Evolutionary conservation across 2,113 vertebrate genomes (phyloP).

Genomic region (Corynorhinus townsendii): DNA sequence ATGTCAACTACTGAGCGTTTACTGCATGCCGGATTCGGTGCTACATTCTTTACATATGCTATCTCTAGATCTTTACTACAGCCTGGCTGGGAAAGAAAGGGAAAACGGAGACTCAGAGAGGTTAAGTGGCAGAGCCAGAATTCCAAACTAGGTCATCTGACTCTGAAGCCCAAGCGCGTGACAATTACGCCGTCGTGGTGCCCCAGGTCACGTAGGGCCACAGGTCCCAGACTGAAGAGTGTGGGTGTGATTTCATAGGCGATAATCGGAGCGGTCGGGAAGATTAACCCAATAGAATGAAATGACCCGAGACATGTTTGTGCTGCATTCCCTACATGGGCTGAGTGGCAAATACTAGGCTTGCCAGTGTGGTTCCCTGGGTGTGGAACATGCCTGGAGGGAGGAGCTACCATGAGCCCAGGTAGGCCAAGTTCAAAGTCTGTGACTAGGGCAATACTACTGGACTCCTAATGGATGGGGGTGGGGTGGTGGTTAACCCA

Average conservation of each 20-base stretch:
- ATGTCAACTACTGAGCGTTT: not conserved
- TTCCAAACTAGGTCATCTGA: not conserved
- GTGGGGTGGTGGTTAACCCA: not conserved
- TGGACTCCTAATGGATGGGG: not conserved
- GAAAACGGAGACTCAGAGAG: not conserved
- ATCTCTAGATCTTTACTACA: not conserved
- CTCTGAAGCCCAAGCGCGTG: not conserved
- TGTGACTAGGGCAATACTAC: not conserved
- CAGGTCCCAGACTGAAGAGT: not conserved
- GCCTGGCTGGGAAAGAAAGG: not conserved
- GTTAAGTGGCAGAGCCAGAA: not conserved
- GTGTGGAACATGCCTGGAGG: slow-evolving; percentile 11
- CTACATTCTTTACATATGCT: not conserved
- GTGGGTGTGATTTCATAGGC: not conserved
- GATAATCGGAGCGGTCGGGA: slow-evolving; percentile 3
- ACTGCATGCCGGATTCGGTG: not conserved
- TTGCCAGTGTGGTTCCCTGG: not conserved
- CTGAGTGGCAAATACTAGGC: slow-evolving; percentile 27
- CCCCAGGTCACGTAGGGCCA: not conserved
- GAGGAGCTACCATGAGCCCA: not conserved
- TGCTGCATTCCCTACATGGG: not conserved
- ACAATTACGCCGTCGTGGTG: not conserved
- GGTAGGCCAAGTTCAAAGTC: slow-evolving; percentile 5
- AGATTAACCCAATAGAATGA: not conserved
- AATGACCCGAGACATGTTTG: not conserved